Conservation (phyloP, 2,113 vertebrate species). For the Irena cyanogastra region DNA sequence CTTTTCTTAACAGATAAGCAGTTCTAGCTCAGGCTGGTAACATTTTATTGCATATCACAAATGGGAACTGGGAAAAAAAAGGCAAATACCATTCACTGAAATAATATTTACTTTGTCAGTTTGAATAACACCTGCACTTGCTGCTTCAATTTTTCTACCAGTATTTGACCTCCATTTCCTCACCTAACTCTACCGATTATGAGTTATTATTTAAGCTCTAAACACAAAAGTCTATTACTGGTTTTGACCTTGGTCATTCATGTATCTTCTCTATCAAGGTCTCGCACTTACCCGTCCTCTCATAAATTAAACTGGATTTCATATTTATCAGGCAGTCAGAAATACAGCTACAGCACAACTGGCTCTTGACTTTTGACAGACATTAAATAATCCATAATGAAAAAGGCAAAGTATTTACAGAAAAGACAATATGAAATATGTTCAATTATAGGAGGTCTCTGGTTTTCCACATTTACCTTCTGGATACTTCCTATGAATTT, state of each 20-base stretch:
- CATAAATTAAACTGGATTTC: slow-evolving; percentile 54
- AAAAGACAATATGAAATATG: neutral
- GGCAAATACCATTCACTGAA: neutral
- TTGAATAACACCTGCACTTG: slow-evolving; percentile 34
- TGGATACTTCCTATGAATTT: neutral
- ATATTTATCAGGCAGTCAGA: slow-evolving; percentile 41
- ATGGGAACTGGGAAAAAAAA: neutral
- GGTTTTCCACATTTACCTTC: neutral
- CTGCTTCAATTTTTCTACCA: neutral
- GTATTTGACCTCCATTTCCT: slow-evolving; percentile 49
- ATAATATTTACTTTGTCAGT: slow-evolving; percentile 42
- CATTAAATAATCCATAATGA: slow-evolving; percentile 25
- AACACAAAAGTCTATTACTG: slow-evolving; percentile 37
- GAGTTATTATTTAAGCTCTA: slow-evolving; percentile 54
- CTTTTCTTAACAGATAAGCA: neutral
- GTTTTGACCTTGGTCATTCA: slow-evolving; percentile 48
- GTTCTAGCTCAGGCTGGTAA: neutral
- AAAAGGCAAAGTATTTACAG: neutral
- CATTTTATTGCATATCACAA: neutral
- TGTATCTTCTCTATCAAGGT: slow-evolving; percentile 35
- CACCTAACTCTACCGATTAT: slow-evolving; percentile 25
- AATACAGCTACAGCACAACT: neutral
- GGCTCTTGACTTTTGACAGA: slow-evolving; percentile 29
- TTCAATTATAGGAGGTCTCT: neutral
- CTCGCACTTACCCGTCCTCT: neutral